phyloP scores from a whole-genome alignment of 1,140 invertebrate genomes.

The Heliconius himera region DNA sequence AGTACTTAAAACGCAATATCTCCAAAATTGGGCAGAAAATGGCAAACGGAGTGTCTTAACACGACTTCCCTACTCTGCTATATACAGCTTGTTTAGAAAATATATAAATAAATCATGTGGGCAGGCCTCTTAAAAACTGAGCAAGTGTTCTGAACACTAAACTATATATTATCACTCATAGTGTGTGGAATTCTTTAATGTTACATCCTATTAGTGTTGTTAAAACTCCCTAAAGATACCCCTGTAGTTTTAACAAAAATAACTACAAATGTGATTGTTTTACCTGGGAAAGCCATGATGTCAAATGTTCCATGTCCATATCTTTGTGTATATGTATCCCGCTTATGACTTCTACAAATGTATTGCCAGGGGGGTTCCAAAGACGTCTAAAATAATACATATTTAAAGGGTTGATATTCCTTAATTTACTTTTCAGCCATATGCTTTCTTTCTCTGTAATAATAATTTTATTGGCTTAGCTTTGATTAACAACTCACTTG shows the following conservation, averaged over 20 bases:
- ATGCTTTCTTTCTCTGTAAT: slow-evolving; percentile 63
- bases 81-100: too few species aligned
- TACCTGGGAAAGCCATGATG: slow-evolving; percentile 62
- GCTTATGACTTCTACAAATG: slow-evolving; percentile 65
- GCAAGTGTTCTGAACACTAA: too few species aligned
- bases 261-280: slow-evolving; percentile 26
- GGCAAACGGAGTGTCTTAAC: too few species aligned
- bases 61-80: too few species aligned
- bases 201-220: too few species aligned
- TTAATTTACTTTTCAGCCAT: slow-evolving; percentile 66
- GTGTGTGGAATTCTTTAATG: too few species aligned
- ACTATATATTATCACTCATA: too few species aligned
- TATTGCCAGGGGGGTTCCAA: slow-evolving; percentile 62
- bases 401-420: slow-evolving; percentile 61
- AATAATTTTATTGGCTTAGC: not conserved
- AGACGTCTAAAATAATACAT: slow-evolving; percentile 68
- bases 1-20: too few species aligned
- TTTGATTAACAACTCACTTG: not conserved
- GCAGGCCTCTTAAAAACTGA: too few species aligned
- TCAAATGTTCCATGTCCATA: slow-evolving; percentile 53
- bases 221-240: too few species aligned
- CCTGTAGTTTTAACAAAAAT: not conserved
- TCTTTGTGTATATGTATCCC: slow-evolving; percentile 51
- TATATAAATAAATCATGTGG: too few species aligned
- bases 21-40: too few species aligned